phyloP scores from a whole-genome alignment of 2,113 vertebrate species.

The Plestiodon gilberti region DNA sequence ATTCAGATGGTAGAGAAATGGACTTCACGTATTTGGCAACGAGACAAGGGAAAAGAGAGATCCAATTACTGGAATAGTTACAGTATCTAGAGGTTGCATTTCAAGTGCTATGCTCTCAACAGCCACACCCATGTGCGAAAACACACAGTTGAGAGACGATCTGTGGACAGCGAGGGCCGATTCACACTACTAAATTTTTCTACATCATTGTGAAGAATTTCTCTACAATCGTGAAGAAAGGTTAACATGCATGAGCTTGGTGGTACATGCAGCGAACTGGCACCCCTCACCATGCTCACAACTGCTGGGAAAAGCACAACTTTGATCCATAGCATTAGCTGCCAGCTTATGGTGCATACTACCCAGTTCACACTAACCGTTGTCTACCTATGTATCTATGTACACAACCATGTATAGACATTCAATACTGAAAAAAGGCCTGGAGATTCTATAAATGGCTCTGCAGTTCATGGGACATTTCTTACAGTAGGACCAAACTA shows the following conservation, averaged over 20 bases:
- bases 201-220: background rate
- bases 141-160: background rate
- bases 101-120: background rate
- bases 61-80: background rate
- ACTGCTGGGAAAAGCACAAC: background rate
- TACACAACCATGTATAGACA: background rate
- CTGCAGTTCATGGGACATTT: background rate
- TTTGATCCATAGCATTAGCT: background rate
- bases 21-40: background rate
- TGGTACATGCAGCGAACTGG: background rate
- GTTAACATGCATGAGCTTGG: background rate
- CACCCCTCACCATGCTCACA: background rate
- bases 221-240: background rate
- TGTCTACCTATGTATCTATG: background rate
- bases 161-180: background rate
- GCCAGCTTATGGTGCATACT: background rate
- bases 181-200: background rate
- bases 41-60: background rate
- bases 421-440: background rate
- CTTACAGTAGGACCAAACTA: background rate
- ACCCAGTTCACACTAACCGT: background rate
- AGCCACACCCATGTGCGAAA: background rate
- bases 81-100: background rate
- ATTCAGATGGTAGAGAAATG: constrained; percentile 9
- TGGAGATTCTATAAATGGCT: background rate